phyloP scores from a whole-genome alignment of 1,140 invertebrate species.

The Hylyphantes graminicola region DNA sequence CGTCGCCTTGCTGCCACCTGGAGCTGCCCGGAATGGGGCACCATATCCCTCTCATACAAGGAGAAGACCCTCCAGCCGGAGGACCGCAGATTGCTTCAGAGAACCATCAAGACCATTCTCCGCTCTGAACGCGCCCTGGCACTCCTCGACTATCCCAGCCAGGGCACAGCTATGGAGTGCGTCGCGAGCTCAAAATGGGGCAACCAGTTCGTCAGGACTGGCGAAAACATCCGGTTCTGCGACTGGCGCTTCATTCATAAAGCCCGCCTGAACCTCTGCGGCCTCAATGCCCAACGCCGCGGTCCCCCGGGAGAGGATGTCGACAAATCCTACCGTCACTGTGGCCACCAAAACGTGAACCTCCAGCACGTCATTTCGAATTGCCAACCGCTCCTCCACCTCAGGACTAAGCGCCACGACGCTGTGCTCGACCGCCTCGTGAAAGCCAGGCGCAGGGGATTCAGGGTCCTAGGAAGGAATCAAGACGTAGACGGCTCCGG shows the following conservation, averaged over 20 bases:
- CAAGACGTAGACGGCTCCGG: background rate
- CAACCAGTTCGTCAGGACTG: background rate
- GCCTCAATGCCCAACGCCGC: background rate
- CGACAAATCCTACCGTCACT: background rate
- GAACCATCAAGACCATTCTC: background rate
- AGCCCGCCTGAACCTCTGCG: background rate
- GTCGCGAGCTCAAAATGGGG: background rate
- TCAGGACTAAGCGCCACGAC: background rate
- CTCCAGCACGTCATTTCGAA: background rate
- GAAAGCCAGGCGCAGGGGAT: background rate
- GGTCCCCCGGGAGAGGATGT: background rate
- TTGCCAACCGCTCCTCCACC: background rate
- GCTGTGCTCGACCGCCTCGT: no score
- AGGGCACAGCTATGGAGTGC: constrained; percentile 2
- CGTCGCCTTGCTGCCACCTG: background rate
- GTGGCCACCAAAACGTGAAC: background rate
- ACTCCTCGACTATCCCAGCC: background rate
- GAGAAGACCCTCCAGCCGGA: background rate
- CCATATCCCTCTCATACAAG: background rate
- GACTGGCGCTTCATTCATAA: no score
- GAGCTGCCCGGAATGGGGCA: background rate
- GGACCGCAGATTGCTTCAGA: background rate
- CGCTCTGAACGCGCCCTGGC: background rate
- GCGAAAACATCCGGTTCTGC: no score
- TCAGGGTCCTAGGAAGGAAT: background rate